A percentile compares a stretch with the other conserved stretches of the same genome.
Conservation (phyloP, 2,113 vertebrate species). For the Motacilla tschutschensis region DNA sequence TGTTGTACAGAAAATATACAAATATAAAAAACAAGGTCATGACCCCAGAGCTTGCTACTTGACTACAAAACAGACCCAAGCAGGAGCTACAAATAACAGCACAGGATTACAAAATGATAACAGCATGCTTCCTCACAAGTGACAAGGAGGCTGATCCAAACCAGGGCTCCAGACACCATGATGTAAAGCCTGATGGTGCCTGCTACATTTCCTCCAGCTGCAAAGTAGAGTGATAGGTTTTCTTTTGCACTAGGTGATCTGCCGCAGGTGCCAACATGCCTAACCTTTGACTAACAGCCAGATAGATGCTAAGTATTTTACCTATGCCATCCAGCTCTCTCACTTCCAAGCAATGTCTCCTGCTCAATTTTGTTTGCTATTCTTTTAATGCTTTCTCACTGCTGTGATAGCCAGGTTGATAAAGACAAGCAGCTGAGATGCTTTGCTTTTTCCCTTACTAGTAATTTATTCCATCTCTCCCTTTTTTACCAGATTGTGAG, state of each 20-base stretch:
- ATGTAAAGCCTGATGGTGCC: neutral
- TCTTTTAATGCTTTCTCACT: neutral
- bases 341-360: neutral
- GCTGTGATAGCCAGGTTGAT: neutral
- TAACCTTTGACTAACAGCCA: neutral
- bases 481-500: neutral
- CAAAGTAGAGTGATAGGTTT: neutral
- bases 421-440: neutral
- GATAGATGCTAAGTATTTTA: neutral
- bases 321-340: neutral
- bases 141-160: constrained; percentile 14
- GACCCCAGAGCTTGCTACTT: neutral
- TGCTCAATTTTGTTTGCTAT: neutral
- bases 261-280: neutral
- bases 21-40: neutral
- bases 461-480: neutral
- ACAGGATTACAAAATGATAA: neutral
- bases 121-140: neutral
- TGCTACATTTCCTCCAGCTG: constrained; percentile 18
- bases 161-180: neutral
- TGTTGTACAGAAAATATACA: neutral
- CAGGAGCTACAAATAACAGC: constrained; percentile 26
- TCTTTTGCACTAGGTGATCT: neutral
- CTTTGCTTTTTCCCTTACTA: neutral
- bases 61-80: neutral